Evolutionary conservation across 1,140 invertebrate species (phyloP).

Genomic region (Odontomachus brunneus): DNA sequence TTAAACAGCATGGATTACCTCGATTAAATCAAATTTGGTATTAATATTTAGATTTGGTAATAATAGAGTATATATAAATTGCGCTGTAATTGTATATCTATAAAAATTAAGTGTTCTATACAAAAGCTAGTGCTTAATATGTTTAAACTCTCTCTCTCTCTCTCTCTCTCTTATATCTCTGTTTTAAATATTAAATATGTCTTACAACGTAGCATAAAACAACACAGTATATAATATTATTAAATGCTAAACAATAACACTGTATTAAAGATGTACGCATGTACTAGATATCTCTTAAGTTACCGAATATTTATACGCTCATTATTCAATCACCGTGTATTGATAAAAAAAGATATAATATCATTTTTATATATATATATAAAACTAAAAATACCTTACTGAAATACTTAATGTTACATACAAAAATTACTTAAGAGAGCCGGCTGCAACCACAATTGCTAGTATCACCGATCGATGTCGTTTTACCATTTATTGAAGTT

Average conservation of each 20-base stretch:
- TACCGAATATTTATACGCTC: conserved; percentile 67
- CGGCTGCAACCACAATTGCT: conserved; percentile 87
- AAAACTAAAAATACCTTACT: conserved; percentile 19
- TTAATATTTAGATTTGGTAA: conserved; percentile 34
- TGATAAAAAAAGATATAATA: conserved; percentile 67
- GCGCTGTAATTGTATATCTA: conserved; percentile 32
- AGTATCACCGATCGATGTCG: conserved; percentile 88
- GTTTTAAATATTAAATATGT: conserved; percentile 62
- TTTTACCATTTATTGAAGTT: conserved; percentile 90
- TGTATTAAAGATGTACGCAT: conserved; percentile 62
- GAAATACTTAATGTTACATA: conserved; percentile 62
- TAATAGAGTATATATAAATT: conserved; percentile 46
- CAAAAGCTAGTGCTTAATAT: conserved; percentile 54
- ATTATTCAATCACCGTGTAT: conserved; percentile 60
- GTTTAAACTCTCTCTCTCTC: conserved; percentile 51
- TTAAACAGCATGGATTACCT: conserved; percentile 31
- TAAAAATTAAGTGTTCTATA: conserved; percentile 49
- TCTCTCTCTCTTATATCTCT: not conserved
- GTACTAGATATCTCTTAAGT: conserved; percentile 56
- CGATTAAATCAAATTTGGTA: conserved; percentile 44
- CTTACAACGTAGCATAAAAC: conserved; percentile 66
- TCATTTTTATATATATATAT: conserved; percentile 54
- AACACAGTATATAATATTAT: conserved; percentile 64
- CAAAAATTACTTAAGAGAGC: conserved; percentile 80
- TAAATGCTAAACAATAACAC: conserved; percentile 70